Evolutionary conservation across 2,113 vertebrate species (phyloP).

Genomic region (Laticauda laticaudata): DNA sequence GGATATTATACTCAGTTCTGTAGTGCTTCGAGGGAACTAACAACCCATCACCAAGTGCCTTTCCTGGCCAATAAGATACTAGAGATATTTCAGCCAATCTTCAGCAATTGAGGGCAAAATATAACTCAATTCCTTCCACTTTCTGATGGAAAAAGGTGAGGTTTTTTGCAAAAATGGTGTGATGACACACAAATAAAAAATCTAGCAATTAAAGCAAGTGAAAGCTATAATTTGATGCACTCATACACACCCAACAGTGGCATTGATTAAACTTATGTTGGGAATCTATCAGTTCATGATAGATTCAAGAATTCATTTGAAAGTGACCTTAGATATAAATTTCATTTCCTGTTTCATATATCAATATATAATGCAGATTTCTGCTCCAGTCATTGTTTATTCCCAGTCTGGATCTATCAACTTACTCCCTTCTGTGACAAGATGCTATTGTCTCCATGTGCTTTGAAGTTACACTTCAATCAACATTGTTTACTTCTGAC

Average conservation of each 20-base stretch:
- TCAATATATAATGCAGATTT: not conserved
- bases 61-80: not conserved
- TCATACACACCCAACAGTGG: not conserved
- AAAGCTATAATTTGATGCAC: not conserved
- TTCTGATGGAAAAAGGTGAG: not conserved
- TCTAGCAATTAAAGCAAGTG: not conserved
- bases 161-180: not conserved
- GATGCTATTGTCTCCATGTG: not conserved
- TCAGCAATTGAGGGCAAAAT: not conserved
- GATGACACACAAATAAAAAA: not conserved
- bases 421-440: not conserved
- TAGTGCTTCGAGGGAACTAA: not conserved
- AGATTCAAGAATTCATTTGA: not conserved
- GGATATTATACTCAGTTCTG: not conserved
- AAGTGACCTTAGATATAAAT: not conserved
- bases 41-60: not conserved
- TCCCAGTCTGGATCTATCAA: not conserved
- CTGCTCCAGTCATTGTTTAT: not conserved
- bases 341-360: not conserved
- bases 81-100: not conserved
- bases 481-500: not conserved
- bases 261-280: not conserved
- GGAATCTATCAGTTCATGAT: not conserved
- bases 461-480: not conserved
- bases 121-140: not conserved